phyloP scores from a whole-genome alignment of 2,797 vertebrate species.

The Gouania willdenowi region DNA sequence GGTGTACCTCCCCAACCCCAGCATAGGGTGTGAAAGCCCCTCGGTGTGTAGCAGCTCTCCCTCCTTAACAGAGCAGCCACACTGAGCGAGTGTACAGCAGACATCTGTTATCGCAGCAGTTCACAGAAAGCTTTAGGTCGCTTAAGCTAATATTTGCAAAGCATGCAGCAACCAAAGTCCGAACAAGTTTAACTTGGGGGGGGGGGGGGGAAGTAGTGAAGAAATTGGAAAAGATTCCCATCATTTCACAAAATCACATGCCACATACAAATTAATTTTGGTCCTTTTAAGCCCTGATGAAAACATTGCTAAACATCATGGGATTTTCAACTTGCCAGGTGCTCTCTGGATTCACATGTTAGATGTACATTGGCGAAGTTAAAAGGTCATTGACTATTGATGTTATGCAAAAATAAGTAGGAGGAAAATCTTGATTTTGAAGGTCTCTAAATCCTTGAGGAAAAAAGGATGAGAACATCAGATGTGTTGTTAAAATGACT shows the following conservation, averaged over 20 bases:
- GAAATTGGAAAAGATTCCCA: conserved; percentile 85
- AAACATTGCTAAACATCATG: conserved; percentile 92
- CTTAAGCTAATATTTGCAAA: conserved; percentile 78
- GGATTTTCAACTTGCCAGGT: conserved; percentile 76
- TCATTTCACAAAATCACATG: conserved; percentile 86
- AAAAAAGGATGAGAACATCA: conserved; percentile 75
- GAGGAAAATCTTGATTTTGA: conserved; percentile 72
- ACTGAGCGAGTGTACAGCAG: conserved; percentile 54
- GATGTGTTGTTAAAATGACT: conserved; percentile 36
- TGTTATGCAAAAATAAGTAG: conserved; percentile 81
- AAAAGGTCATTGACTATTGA: conserved; percentile 83
- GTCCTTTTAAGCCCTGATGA: conserved; percentile 90
- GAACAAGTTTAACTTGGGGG: conserved; percentile 55
- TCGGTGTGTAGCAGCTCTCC: conserved; percentile 52
- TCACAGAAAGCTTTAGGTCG: conserved; percentile 68
- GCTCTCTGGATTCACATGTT: conserved; percentile 91
- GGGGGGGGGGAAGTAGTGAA: conserved; percentile 67
- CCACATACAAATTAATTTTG: conserved; percentile 90
- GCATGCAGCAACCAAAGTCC: conserved; percentile 63
- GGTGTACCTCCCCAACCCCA: conserved; percentile 46
- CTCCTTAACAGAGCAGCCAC: conserved; percentile 54
- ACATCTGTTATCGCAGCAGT: conserved; percentile 64
- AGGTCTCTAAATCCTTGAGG: conserved; percentile 79
- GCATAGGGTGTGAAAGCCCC: conserved; percentile 58
- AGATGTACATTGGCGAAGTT: conserved; percentile 83